These are phyloP conservation scores for Phrixothrix hirtus DNA, from an alignment of 2,888 invertebrate species.

Conservation along the genomic window DNA sequence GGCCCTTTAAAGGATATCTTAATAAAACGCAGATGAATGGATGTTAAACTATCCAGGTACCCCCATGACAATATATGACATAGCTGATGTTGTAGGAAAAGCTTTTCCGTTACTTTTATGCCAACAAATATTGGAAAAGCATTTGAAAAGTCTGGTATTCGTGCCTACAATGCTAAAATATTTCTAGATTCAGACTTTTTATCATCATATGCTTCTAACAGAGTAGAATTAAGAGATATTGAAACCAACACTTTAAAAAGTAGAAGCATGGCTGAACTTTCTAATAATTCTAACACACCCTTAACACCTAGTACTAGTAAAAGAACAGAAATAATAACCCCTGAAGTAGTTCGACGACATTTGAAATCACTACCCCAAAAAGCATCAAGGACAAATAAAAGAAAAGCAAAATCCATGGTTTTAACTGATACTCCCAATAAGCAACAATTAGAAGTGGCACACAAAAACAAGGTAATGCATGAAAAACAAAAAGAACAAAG, in stretches of 20 bases:
- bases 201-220: conserved; percentile 9
- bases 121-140: conserved; percentile 39
- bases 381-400: conserved; percentile 14
- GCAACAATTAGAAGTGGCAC: conserved; percentile 1
- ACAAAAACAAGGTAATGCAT: too few relatives aligned
- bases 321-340: too few relatives aligned
- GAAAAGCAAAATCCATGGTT: conserved; percentile 23
- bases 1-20: conserved; percentile 36
- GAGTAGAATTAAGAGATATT: neutral
- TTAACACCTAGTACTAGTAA: too few relatives aligned
- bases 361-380: conserved; percentile 19
- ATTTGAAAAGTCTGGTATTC: conserved; percentile 37
- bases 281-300: too few relatives aligned
- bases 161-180: conserved; percentile 22
- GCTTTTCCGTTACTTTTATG: conserved; percentile 38
- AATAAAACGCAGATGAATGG: conserved; percentile 31
- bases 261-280: too few relatives aligned
- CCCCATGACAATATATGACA: conserved; percentile 45
- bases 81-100: conserved; percentile 36
- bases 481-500: too few relatives aligned
- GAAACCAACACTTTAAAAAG: neutral
- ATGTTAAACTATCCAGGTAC: conserved; percentile 34
- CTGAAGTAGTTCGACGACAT: conserved; percentile 5
- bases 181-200: conserved; percentile 26
- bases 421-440: conserved; percentile 35